Percentiles rank a stretch among this genome's conserved stretches.
phyloP scores from a whole-genome alignment of 2,888 invertebrate species.

The Ecdyonurus torrentis region DNA sequence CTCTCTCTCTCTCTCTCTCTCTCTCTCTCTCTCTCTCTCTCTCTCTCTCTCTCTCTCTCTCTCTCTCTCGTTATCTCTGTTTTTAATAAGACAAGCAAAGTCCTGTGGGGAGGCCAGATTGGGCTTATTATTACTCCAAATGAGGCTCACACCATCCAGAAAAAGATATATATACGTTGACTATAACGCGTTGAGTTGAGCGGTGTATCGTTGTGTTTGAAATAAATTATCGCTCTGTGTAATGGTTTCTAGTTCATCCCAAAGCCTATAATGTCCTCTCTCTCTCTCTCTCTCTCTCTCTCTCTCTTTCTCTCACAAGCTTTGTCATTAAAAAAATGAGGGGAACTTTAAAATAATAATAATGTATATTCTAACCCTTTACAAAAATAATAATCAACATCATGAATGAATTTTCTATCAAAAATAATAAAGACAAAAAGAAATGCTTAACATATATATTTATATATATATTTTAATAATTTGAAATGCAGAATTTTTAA shows the following conservation, averaged over 20 bases:
- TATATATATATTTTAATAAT: too few species aligned
- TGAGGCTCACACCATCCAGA: not conserved
- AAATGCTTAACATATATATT: too few species aligned
- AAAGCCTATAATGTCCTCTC: too few species aligned
- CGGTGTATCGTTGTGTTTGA: not conserved
- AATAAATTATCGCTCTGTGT: conserved; percentile 3
- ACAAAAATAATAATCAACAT: not conserved
- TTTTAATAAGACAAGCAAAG: not conserved
- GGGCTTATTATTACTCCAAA: conserved; percentile 1
- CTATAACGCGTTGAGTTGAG: not conserved
- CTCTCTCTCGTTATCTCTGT: not conserved
- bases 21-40: not conserved
- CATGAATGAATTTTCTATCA: not conserved
- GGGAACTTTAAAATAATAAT: not conserved
- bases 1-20: not conserved
- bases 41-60: not conserved
- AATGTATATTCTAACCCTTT: not conserved
- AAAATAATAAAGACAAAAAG: too few species aligned
- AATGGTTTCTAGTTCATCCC: not conserved
- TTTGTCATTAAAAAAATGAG: not conserved
- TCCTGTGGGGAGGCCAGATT: not conserved
- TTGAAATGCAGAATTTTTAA: too few species aligned
- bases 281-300: not conserved
- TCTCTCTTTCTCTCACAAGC: not conserved
- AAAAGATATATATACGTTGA: not conserved